These are phyloP conservation scores for Charaxes varanes DNA, from an alignment of 1,140 invertebrate species.

Conservation along the genomic window DNA sequence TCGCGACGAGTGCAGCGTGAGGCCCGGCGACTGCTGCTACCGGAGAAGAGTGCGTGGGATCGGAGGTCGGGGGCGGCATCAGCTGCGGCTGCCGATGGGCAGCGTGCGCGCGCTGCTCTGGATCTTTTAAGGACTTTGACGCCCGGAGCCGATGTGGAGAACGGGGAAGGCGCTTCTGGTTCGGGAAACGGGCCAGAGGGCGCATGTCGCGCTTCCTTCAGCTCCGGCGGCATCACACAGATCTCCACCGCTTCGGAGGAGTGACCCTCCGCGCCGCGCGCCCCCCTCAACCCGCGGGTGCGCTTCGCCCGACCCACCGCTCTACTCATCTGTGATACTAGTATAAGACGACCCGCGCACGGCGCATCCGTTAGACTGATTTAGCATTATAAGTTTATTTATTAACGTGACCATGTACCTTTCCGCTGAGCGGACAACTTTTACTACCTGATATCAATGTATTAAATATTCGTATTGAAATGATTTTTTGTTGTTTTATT, in stretches of 20 bases:
- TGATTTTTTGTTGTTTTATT: constrained; percentile 38
- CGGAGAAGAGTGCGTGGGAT: constrained; percentile 59
- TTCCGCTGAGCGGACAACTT: constrained; percentile 65
- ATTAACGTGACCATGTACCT: constrained; percentile 69
- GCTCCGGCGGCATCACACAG: constrained; percentile 65
- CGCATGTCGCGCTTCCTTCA: constrained; percentile 55
- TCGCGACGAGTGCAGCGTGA: constrained; percentile 85
- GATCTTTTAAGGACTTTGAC: constrained; percentile 56
- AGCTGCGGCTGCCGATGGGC: constrained; percentile 45
- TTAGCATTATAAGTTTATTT: constrained; percentile 70
- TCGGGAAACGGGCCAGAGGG: constrained; percentile 40
- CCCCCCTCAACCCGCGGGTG: constrained; percentile 32
- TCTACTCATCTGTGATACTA: constrained; percentile 72
- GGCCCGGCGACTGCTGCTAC: constrained; percentile 62
- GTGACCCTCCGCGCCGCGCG: constrained; percentile 44
- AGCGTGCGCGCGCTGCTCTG: constrained; percentile 58
- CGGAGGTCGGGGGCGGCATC: constrained; percentile 38
- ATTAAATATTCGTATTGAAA: constrained; percentile 51
- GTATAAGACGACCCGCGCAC: constrained; percentile 58
- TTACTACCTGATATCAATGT: constrained; percentile 62
- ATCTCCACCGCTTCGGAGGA: constrained; percentile 64
- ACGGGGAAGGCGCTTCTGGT: constrained; percentile 75
- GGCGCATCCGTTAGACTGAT: constrained; percentile 70
- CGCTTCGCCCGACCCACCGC: constrained; percentile 61
- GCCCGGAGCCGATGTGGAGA: constrained; percentile 44